phyloP scores from a whole-genome alignment of 2,888 invertebrate species.

The Drosophila meridionalis region DNA sequence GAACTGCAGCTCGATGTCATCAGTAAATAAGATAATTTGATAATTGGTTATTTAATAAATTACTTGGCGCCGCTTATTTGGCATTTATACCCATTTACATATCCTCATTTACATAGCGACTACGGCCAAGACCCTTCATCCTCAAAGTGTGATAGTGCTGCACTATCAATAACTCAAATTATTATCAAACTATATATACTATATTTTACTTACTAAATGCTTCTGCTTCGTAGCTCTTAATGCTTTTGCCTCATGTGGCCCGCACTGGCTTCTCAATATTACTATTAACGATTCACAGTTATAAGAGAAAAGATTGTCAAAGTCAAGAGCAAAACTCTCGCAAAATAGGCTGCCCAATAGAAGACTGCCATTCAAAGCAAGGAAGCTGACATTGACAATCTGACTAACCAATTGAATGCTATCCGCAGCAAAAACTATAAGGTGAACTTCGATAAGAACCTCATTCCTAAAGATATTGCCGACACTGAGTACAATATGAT shows the following conservation, averaged over 20 bases:
- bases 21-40: conserved; percentile 68
- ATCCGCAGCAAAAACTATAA: too few species aligned
- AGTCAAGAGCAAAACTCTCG: too few species aligned
- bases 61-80: conserved; percentile 75
- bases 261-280: background rate
- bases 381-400: too few species aligned
- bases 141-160: conserved; percentile 27
- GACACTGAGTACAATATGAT: too few species aligned
- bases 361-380: too few species aligned
- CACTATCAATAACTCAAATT: background rate
- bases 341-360: too few species aligned
- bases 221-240: background rate
- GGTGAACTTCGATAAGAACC: too few species aligned
- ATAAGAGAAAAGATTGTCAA: too few species aligned
- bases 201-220: too few species aligned
- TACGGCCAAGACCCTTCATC: conserved; percentile 9
- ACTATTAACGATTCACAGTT: conserved; percentile 32
- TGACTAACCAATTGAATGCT: too few species aligned
- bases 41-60: conserved; percentile 80
- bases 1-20: conserved; percentile 68
- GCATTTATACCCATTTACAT: conserved; percentile 41
- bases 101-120: conserved; percentile 56
- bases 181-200: too few species aligned
- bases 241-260: background rate
- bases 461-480: too few species aligned